Evolutionary conservation across 2,888 invertebrate species (phyloP), one percentile per base, ranked within the genome.

Genomic region (Drosophila fulvimacula): DNA sequence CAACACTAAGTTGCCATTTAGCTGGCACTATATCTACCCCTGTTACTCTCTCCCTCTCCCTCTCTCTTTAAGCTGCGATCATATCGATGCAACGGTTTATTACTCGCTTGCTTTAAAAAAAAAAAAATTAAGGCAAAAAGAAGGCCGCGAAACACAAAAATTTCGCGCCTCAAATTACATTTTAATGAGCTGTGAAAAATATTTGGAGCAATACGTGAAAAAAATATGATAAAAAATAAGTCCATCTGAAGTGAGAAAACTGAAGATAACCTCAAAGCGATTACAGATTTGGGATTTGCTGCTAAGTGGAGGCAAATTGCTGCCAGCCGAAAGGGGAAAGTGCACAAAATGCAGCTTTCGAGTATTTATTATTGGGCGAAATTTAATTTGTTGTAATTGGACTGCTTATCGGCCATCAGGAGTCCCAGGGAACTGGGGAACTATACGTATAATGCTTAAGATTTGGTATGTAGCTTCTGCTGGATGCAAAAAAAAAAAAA

Each of bases 151-250:
- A 74, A 64, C 68, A 68, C 79, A 74, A 74, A 86, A 75, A 81
- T 85, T 82, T 80, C 61, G 72, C 78, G 72, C 68, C 81, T 85
- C 78, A 85, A 85, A 89, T 85, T 88, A 85, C 86, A 85, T 81
- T 85, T 85, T 89, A 85, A 85, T 89, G 89, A 89, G 86, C 86
- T 88, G 85, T 88, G 77, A 82, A 85, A 87, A 88, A 89, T 89
- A 88, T 85, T 88, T 85, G 88, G 71, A 78, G 68, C 89, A 74
- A 55, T 60, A 51, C 48, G 32, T 52, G 67, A 21, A 53, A 53
- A 52, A 64, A 39, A 51, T 51, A 51, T 56, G 38, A 36, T 55
- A 61, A 67, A 32, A 27, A 15, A 44, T 6, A 30, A 11, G 10
- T 13, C 21, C 44, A 15, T 11, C 56, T 38, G 34, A 53, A 41